Evolutionary conservation across 2,888 invertebrate genomes (phyloP).

Genomic region (Tigriopus californicus): DNA sequence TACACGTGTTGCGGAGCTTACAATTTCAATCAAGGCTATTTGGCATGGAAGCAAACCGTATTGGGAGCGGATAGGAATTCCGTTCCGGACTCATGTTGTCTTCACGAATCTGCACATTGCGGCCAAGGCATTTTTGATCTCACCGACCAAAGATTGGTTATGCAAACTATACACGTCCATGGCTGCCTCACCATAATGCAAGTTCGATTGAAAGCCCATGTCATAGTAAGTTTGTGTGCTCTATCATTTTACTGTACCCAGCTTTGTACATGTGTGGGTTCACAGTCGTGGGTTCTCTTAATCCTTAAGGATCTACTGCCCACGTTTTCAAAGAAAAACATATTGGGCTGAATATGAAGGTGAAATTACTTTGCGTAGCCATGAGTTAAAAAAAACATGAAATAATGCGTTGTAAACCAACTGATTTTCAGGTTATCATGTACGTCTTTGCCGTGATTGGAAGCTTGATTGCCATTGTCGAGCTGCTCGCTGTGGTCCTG

Average conservation of each 20-base stretch:
- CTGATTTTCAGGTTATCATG: not conserved
- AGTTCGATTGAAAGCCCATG: conserved; percentile 4
- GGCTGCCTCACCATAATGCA: conserved; percentile 13
- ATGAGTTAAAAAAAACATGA: not conserved
- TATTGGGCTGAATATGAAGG: no score
- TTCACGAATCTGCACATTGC: conserved; percentile 2
- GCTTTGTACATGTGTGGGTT: no score
- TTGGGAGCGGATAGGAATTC: conserved; percentile 10
- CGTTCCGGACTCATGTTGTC: conserved; percentile 14
- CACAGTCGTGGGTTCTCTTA: no score
- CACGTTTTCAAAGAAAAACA: no score
- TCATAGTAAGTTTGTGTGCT: conserved; percentile 1
- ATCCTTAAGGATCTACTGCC: no score
- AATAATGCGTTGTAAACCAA: not conserved
- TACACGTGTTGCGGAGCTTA: conserved; percentile 13
- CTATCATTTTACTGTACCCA: no score
- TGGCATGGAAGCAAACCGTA: conserved; percentile 8
- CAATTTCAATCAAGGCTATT: conserved; percentile 3
- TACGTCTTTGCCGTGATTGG: conserved; percentile 4
- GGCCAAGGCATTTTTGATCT: conserved; percentile 9
- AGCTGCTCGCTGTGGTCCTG: conserved; percentile 1
- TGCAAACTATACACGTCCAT: conserved; percentile 6
- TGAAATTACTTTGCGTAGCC: no score
- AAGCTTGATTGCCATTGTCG: not conserved
- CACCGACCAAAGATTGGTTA: conserved; percentile 7